Evolutionary conservation across 2,888 invertebrate genomes (phyloP).

Genomic region (Margaritifera margaritifera): DNA sequence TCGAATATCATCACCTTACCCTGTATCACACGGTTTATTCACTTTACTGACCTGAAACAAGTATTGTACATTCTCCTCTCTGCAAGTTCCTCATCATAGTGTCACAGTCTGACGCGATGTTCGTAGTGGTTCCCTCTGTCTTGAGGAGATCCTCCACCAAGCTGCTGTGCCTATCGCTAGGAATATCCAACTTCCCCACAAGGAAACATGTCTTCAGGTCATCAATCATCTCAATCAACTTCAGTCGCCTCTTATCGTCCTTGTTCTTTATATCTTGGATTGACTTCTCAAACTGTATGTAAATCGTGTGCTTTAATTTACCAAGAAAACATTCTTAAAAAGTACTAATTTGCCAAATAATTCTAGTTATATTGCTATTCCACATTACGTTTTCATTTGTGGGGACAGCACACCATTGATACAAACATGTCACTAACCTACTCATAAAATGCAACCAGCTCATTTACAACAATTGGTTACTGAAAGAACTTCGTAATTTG

Average conservation of each 20-base stretch:
- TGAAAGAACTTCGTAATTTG: too few species aligned
- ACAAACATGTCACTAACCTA: too few species aligned
- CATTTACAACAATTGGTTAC: too few species aligned
- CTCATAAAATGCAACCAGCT: too few species aligned
- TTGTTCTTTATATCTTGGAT: conserved; percentile 32
- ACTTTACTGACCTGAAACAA: conserved; percentile 53
- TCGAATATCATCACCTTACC: neutral
- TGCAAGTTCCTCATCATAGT: conserved; percentile 28
- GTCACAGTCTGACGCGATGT: conserved; percentile 39
- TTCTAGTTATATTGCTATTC: too few species aligned
- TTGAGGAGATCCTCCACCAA: conserved; percentile 35
- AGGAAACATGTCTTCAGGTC: conserved; percentile 29
- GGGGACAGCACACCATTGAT: too few species aligned
- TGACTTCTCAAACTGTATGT: conserved; percentile 41
- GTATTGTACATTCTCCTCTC: conserved; percentile 44
- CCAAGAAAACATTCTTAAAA: neutral
- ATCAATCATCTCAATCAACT: conserved; percentile 31
- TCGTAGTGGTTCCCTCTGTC: conserved; percentile 39
- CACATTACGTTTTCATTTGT: too few species aligned
- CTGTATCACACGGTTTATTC: neutral
- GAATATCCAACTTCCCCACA: conserved; percentile 20
- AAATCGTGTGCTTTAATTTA: neutral
- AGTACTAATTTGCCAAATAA: neutral
- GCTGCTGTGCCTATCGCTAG: conserved; percentile 16
- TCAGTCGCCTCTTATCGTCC: conserved; percentile 35